Base-by-base conservation (phyloP, 2,888 invertebrate genomes). In the Tridacna crocea region DNA sequence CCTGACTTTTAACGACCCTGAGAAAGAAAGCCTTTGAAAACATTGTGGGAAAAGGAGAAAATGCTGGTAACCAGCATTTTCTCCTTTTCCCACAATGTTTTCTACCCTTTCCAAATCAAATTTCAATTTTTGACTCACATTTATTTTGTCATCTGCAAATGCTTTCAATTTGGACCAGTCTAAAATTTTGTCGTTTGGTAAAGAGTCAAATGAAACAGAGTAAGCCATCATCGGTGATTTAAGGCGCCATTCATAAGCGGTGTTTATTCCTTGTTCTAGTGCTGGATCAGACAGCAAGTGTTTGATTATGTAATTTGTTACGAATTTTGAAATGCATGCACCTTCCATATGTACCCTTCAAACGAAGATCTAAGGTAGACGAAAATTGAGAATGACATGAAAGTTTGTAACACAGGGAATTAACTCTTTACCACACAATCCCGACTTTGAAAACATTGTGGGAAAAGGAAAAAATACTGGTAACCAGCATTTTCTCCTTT, bases 181-280 rank as follows among this genome's bases (percentile, higher is more conserved):
- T 36, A 36, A 36, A 2, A 36, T 36, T 36, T 36, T 36, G 36
- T 36, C 36, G 8, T 55, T 6, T 55, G 55, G 55, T 17, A 63
- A 19, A 63, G 65, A 60, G 76, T 58, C 65, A 36, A 72, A 76
- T 65, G 75, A 81, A 84, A 84, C 76, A 76, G 72, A 24, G 79
- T 82, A 84, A 79, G 81, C 75, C 81, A 74, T 79, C 74, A 79
- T 77, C 70, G 72, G 63, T 72, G 65, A 82, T 66, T 81, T 81
- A 84, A 65, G 84, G 84, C 84, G 84, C 84, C 84, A 75, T 81
- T 74, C 77, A 79, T 79, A 77, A 79, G 79, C 81, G 66, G 76
- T 79, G 81, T 82, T 81, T 84, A 81, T 82, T 74, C 76, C 70
- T 78, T 76, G 79, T 63, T 55, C 27, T 58, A 68, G 55, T 66